Conservation (phyloP, 1,140 invertebrate species). For the Drosophila suzukii region DNA sequence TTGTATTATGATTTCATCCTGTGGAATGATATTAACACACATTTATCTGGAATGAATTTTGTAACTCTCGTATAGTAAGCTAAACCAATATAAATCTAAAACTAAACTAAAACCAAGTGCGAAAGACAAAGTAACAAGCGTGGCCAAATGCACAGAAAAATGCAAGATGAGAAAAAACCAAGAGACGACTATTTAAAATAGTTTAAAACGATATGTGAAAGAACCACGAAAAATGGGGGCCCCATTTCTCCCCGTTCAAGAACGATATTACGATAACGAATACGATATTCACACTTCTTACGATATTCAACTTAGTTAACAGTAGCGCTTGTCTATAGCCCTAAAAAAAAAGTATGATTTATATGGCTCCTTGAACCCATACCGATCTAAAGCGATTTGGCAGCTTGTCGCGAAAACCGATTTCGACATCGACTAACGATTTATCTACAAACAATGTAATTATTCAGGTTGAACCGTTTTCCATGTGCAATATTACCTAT, state of each 20-base stretch:
- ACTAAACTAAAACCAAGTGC: conserved; percentile 56
- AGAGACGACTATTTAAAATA: conserved; percentile 51
- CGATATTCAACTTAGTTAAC: conserved; percentile 41
- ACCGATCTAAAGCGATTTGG: conserved; percentile 16
- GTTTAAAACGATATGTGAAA: conserved; percentile 34
- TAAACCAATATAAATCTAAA: conserved; percentile 43
- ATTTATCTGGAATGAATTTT: conserved; percentile 61
- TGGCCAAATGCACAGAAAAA: conserved; percentile 63
- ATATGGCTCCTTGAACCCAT: conserved; percentile 17
- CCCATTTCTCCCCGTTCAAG: not conserved
- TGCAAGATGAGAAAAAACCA: conserved; percentile 33
- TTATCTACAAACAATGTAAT: conserved; percentile 7
- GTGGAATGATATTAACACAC: conserved; percentile 21
- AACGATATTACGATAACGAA: conserved; percentile 43
- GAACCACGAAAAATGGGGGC: conserved; percentile 3
- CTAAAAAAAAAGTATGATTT: conserved; percentile 20
- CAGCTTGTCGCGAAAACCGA: conserved; percentile 23
- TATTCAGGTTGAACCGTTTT: conserved; percentile 36
- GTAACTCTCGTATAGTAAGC: conserved; percentile 60
- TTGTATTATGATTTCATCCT: conserved; percentile 13
- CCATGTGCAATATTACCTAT: conserved; percentile 34
- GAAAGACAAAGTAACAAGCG: conserved; percentile 74
- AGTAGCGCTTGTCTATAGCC: conserved; percentile 16
- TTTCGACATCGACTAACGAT: not conserved
- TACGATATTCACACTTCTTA: conserved; percentile 58